A percentile compares a stretch with the other conserved stretches of the same genome.
phyloP scores from a whole-genome alignment of 2,888 invertebrate species.

The Choreutis nemorana region DNA sequence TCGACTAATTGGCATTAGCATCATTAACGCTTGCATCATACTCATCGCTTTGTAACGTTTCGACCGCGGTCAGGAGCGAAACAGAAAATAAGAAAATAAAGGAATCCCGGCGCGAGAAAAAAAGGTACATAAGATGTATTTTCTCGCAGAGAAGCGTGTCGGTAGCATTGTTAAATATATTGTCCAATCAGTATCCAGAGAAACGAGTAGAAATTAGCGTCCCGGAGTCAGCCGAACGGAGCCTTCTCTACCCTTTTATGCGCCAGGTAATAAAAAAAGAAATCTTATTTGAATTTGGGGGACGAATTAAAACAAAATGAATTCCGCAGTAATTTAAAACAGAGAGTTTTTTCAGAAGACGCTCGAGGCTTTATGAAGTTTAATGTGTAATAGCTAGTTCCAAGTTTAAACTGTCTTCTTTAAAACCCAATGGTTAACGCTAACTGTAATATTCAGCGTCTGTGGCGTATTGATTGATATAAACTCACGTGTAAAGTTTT shows the following conservation, averaged over 20 bases:
- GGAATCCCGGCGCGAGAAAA: constrained; percentile 42
- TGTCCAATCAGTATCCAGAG: constrained; percentile 59
- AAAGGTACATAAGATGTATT: constrained; percentile 56
- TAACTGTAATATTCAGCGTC: too few species aligned
- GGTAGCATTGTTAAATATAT: constrained; percentile 63
- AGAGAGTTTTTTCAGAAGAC: constrained; percentile 47
- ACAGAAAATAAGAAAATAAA: constrained; percentile 51
- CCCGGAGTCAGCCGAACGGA: constrained; percentile 37
- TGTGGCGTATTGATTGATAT: too few species aligned
- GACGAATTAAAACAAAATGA: constrained; percentile 61
- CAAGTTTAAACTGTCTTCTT: too few species aligned
- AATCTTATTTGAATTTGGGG: constrained; percentile 63
- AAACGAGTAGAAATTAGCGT: constrained; percentile 56
- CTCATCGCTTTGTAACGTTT: constrained; percentile 30
- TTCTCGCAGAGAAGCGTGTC: constrained; percentile 51
- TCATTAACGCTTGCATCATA: constrained; percentile 41
- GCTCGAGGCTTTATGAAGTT: too few species aligned
- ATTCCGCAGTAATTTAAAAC: constrained; percentile 60
- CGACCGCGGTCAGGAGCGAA: constrained; percentile 21
- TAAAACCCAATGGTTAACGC: too few species aligned
- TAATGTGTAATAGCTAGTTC: too few species aligned
- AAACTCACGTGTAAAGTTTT: too few species aligned
- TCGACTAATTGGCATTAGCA: constrained; percentile 47
- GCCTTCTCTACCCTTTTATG: constrained; percentile 57
- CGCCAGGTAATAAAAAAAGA: constrained; percentile 52